phyloP scores from a whole-genome alignment of 2,113 vertebrate genomes.

The Geococcyx californianus region DNA sequence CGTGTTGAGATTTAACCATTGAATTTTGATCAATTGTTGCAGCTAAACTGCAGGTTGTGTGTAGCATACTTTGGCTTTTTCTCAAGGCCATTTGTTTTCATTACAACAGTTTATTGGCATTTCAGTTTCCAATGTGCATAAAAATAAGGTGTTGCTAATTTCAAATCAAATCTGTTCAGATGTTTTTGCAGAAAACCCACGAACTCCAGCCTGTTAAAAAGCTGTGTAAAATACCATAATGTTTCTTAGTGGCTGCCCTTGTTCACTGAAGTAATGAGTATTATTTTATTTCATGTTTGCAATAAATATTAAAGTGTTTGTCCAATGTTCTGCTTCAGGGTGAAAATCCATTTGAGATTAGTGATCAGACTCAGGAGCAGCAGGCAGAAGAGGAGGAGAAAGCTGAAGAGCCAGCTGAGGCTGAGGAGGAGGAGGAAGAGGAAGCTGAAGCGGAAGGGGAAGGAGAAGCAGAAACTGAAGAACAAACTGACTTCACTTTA shows the following conservation, averaged over 20 bases:
- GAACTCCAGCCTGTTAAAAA: background rate
- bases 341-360: conserved; percentile 85
- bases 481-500: conserved; percentile 68
- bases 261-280: background rate
- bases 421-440: conserved; percentile 14
- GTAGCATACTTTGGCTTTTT: background rate
- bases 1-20: background rate
- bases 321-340: conserved; percentile 69
- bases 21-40: background rate
- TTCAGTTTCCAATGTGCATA: background rate
- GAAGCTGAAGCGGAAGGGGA: conserved; percentile 17
- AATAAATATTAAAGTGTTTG: background rate
- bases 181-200: background rate
- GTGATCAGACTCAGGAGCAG: conserved; percentile 74
- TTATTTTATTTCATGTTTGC: background rate
- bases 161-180: background rate
- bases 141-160: background rate
- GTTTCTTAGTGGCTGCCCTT: background rate
- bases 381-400: conserved; percentile 76
- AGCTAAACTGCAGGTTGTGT: background rate
- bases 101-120: background rate
- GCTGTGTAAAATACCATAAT: background rate
- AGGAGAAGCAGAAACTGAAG: conserved; percentile 57
- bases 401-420: conserved; percentile 71
- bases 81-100: background rate